Base-by-base conservation (phyloP, 2,888 invertebrate genomes). In the Caenorhabditis panamensis region DNA sequence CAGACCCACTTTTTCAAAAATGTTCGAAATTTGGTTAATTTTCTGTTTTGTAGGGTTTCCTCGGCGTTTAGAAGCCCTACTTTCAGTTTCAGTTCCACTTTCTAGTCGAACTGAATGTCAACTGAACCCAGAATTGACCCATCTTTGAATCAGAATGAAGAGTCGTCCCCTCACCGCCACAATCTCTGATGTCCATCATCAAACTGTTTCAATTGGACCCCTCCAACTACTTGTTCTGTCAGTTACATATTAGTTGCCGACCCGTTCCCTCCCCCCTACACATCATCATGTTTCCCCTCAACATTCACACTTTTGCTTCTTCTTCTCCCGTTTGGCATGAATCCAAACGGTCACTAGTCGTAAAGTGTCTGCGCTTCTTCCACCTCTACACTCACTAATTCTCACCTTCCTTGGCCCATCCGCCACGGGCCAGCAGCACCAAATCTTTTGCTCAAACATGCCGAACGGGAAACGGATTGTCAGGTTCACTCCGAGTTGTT, bases 381-480 rank as follows among this genome's bases (percentile, higher is more conserved):
- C 56, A 26, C 68, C 44, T 53, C 9, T 8, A n/a, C 49, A 24
- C 47, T 36, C 62, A 41, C 62, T 53, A 28, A 49, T 31, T 67
- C 67, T 49, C 26, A 11, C 28, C 49, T n/a, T 41, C 41, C 51
- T 11, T 16, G 16, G 9, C 54, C 28, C n/a, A n/a, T 22, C 44
- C 59, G 47, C 20, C 47, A n/a, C n/a, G n/a, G n/a, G n/a, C n/a
- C n/a, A n/a, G n/a, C n/a, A n/a, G n/a, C 36, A 47, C 37, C 13
- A 54, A 71, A 71, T 71, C 71, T 36, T 44, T 71, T 71, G 41
- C 54, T 71, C 62, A 71, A 71, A 71, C 62, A 71, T 62, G 53
- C 58, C 44, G 64, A 58, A 72, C 63, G n/a, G 64, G 72, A 73
- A 73, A 64, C 64, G 73, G 73, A 73, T 73, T 73, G 73, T 73